Evolutionary conservation across 2,797 vertebrate genomes (phyloP), one percentile per base, ranked within the genome.

Genomic region (Falco peregrinus): DNA sequence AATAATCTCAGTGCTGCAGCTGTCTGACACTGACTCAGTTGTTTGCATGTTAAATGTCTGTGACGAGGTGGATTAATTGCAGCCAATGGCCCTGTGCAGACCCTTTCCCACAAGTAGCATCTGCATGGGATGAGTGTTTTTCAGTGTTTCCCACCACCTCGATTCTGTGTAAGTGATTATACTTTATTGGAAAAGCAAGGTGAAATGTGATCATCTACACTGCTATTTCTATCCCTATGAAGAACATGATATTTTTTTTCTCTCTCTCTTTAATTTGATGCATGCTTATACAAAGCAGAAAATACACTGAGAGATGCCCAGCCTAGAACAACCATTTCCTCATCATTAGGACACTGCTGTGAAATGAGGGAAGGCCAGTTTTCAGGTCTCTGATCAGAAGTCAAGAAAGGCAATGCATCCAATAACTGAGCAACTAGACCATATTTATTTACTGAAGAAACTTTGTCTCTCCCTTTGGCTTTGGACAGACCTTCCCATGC

Each of bases 71-170:
- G 9, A 53, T 41, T 65, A 73, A 13, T 70, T 83, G 28, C 26
- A 54, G 43, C 33, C 43, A 41, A 0, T 11, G 25, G 25, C 12
- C 20, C 22, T 70, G 8, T 39, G 33, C 3, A 63, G 47, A 31
- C n/a, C 82, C 37, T 84, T 64, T 50, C 25, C 17, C 59, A 41
- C 0, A 0, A 37, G 19, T 6, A 56, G 26, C 54, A 41, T 56
- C 19, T 87, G 16, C 20, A 9, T 43, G 37, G 25, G 28, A 48
- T 82, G 28, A 64, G 9, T 25, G 33, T 80, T 31, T 39, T 37
- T 37, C 37, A 37, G 17, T 39, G 11, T 47, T 87, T 87, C 13
- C 47, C 31, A 79, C 22, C 50, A 33, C 17, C 28, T 60, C 10
- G 12, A 20, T 63, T 85, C 47, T 77, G 5, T 71, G 8, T 65